phyloP scores from a whole-genome alignment of 1,140 invertebrate species.

The Danaus plexippus region DNA sequence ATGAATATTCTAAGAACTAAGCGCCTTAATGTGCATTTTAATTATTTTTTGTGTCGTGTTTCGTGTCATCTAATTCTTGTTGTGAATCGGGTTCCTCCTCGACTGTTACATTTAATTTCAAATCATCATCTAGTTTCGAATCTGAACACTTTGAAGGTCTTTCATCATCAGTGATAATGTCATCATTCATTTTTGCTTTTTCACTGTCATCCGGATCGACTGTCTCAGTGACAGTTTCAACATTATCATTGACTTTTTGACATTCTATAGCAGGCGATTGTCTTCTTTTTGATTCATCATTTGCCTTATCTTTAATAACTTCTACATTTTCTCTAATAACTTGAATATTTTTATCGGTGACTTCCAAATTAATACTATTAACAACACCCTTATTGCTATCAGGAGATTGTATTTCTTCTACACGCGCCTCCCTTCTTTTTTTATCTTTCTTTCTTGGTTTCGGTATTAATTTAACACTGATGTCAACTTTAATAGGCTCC shows the following conservation, averaged over 20 bases:
- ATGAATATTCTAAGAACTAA: too few species aligned
- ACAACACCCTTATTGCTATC: constrained; percentile 46
- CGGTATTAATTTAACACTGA: constrained; percentile 83
- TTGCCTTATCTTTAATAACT: constrained; percentile 20
- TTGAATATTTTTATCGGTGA: constrained; percentile 45
- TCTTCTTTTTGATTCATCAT: constrained; percentile 9
- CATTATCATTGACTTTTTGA: constrained; percentile 2
- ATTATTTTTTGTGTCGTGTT: too few species aligned
- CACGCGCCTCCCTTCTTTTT: constrained; percentile 46
- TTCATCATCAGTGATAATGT: constrained; percentile 6
- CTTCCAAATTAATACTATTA: constrained; percentile 62
- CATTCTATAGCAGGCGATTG: background rate
- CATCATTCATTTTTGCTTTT: constrained; percentile 13
- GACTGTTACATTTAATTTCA: too few species aligned
- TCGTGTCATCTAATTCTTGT: too few species aligned
- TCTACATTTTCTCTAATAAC: constrained; percentile 49
- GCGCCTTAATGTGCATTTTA: too few species aligned
- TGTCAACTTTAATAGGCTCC: constrained; percentile 83
- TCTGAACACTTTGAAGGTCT: too few species aligned
- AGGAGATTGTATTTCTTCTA: constrained; percentile 51
- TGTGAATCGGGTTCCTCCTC: too few species aligned
- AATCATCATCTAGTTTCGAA: too few species aligned
- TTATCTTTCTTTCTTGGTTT: constrained; percentile 71
- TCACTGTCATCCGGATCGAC: constrained; percentile 3
- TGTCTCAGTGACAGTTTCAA: constrained; percentile 8